Percentiles rank a stretch among this genome's conserved stretches.
Conservation (phyloP, 2,888 invertebrate genomes). For the Lysandra bellargus region DNA sequence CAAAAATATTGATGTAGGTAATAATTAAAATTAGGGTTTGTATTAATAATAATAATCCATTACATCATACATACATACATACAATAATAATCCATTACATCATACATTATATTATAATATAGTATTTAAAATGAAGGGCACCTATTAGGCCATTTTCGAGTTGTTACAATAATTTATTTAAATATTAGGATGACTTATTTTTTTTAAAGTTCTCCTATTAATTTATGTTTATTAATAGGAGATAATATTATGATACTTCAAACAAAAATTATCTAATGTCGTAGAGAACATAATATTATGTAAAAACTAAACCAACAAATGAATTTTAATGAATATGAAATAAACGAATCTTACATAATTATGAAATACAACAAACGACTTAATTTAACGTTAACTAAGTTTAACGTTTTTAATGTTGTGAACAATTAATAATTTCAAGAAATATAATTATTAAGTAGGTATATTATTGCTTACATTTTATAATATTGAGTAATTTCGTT, state of each 20-base stretch:
- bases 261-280: not conserved
- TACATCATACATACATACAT: too few species aligned
- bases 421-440: not conserved
- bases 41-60: not conserved
- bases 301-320: not conserved
- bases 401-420: not conserved
- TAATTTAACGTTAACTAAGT: not conserved
- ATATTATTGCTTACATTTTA: not conserved
- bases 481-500: slow-evolving; percentile 1
- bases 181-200: not conserved
- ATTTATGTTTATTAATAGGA: too few species aligned
- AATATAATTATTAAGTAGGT: not conserved
- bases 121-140: not conserved
- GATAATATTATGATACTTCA: not conserved
- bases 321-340: not conserved
- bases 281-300: not conserved
- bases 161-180: not conserved
- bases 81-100: too few species aligned
- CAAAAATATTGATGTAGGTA: not conserved
- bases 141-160: not conserved
- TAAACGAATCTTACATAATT: not conserved
- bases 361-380: not conserved
- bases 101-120: not conserved
- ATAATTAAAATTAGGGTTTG: not conserved
- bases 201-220: not conserved